These are phyloP conservation scores for Toxotes jaculatrix DNA, from an alignment of 2,113 vertebrate species.

Conservation along the genomic window DNA sequence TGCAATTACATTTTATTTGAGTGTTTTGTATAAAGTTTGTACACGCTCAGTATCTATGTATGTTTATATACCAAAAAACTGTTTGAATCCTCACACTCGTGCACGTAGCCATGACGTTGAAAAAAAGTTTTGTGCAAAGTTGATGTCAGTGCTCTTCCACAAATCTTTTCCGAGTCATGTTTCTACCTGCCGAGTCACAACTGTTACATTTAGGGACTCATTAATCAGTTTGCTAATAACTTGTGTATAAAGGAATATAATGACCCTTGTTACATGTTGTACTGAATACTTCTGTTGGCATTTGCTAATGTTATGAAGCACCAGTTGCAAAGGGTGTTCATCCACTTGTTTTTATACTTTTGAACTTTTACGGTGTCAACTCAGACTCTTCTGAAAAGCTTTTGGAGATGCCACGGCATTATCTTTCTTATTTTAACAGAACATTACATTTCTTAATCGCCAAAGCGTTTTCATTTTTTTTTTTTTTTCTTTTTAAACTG, in stretches of 20 bases:
- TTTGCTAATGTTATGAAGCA: slow-evolving; percentile 35
- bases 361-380: slow-evolving; percentile 46
- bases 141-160: slow-evolving; percentile 43
- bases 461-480: slow-evolving; percentile 60
- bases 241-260: slow-evolving; percentile 49
- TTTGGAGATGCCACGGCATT: slow-evolving; percentile 55
- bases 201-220: slow-evolving; percentile 63
- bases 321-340: slow-evolving; percentile 55
- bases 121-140: slow-evolving; percentile 66
- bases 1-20: slow-evolving; percentile 79
- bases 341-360: slow-evolving; percentile 59
- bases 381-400: slow-evolving; percentile 55
- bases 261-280: slow-evolving; percentile 44
- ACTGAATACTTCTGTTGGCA: slow-evolving; percentile 20
- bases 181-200: slow-evolving; percentile 56
- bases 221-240: slow-evolving; percentile 52
- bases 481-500: slow-evolving; percentile 33
- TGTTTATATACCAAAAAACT: slow-evolving; percentile 82
- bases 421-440: slow-evolving; percentile 43
- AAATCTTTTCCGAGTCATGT: slow-evolving; percentile 21
- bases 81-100: slow-evolving; percentile 61
- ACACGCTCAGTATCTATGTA: slow-evolving; percentile 59
- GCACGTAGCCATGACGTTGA: slow-evolving; percentile 64
- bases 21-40: slow-evolving; percentile 67
- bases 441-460: slow-evolving; percentile 61